Conservation (phyloP, 2,797 vertebrate genomes). For the Sphaeramia orbicularis region DNA sequence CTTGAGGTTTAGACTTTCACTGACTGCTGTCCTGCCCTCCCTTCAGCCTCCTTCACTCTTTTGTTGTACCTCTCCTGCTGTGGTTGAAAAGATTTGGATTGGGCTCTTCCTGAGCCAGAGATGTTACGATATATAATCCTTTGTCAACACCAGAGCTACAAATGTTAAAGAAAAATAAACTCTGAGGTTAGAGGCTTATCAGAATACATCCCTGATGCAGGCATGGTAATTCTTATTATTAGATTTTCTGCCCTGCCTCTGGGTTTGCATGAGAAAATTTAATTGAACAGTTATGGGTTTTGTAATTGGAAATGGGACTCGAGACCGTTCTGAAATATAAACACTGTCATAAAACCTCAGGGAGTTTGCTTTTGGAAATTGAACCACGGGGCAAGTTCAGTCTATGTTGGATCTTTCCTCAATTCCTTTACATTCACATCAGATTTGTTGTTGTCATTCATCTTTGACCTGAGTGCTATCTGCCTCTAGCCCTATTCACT, state of each 20-base stretch:
- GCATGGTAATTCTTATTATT: conserved; percentile 60
- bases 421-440: not conserved
- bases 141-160: conserved; percentile 28
- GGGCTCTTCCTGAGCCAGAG: conserved; percentile 17
- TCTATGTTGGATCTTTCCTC: not conserved
- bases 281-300: conserved; percentile 54
- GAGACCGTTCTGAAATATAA: conserved; percentile 44
- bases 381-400: not conserved
- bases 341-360: conserved; percentile 1
- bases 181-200: conserved; percentile 38
- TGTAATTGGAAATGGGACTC: conserved; percentile 46
- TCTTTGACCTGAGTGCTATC: too few species aligned
- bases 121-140: conserved; percentile 35
- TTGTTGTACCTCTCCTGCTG: conserved; percentile 1
- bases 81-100: conserved; percentile 16
- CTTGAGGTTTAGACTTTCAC: conserved; percentile 48
- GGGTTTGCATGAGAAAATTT: conserved; percentile 54
- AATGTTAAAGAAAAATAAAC: conserved; percentile 32
- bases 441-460: not conserved
- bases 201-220: conserved; percentile 41
- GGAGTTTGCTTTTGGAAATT: conserved; percentile 19
- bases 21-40: not conserved
- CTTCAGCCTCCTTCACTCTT: conserved; percentile 2
- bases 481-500: too few species aligned
- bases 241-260: conserved; percentile 51